Evolutionary conservation across 2,797 vertebrate genomes (phyloP), one percentile per base, ranked within the genome.

Genomic region (Lacerta viridis): DNA sequence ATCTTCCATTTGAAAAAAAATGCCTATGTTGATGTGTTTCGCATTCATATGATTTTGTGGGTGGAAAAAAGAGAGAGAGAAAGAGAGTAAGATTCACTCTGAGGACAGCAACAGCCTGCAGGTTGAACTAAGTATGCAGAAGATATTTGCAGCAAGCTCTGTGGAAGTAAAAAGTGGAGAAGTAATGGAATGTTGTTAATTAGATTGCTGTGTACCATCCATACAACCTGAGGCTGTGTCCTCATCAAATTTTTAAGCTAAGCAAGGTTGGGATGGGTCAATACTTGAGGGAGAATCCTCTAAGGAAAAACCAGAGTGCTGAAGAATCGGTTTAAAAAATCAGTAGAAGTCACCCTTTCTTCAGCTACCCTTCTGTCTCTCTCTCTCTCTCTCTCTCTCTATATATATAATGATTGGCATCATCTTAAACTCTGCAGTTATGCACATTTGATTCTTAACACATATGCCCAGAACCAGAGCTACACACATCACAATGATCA

Each of bases 161-260:
- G 89, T 0, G 39, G 55, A 88, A 83, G 59, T 81, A 41, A 91
- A 75, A 64, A 64, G 89, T 66, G 68, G 79, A 39, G 90, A 87
- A 92, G 83, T 88, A 88, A 90, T 84, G 83, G 84, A 87, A 90
- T 77, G 80, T 68, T 92, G 88, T 87, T 93, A 95, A 95, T 93
- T 94, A 94, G 77, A 76, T 92, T 93, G 92, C 76, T 82, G 41
- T 88, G 69, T 83, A 90, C 20, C 87, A 91, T 74, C 83, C 80
- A 36, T 4, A 78, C 71, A 84, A 87, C 91, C 0, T 0, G 81
- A 46, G 90, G 91, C 92, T 90, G 46, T 29, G 76, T 84, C 93
- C 77, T 90, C 85, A 78, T 90, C 88, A 77, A 61, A 64, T 83
- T 93, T 86, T 86, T 25, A 36, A 90, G 89, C 36, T 87, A 79